Conservation (phyloP, 1,140 invertebrate genomes). For the Steinernema feltiae region DNA sequence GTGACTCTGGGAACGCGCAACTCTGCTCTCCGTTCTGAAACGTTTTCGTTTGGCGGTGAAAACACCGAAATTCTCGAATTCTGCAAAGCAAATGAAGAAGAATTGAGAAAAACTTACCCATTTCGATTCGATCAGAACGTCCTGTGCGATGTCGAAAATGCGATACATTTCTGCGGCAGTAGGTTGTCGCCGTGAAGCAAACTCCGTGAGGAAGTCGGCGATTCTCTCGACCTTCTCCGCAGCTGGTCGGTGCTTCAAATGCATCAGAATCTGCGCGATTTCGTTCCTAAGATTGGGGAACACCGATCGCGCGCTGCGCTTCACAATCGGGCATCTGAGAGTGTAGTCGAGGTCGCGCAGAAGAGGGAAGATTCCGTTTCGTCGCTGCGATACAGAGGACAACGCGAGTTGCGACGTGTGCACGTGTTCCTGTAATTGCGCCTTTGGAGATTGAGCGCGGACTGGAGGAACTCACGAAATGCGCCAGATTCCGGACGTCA, state of each 20-base stretch:
- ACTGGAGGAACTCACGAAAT: background rate
- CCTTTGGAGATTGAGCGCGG: background rate
- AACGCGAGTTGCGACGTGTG: background rate
- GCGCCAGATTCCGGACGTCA: background rate
- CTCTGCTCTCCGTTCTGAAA: background rate
- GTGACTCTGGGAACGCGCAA: background rate
- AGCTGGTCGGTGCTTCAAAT: background rate
- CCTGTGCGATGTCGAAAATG: background rate
- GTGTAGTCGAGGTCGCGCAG: conserved; percentile 1
- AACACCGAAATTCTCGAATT: no score
- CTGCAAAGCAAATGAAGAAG: background rate
- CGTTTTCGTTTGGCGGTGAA: background rate
- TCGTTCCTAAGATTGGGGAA: background rate
- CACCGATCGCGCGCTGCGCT: background rate
- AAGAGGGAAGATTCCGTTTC: background rate
- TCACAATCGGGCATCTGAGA: background rate
- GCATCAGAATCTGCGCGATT: background rate
- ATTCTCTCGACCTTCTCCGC: background rate
- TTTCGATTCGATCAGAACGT: conserved; percentile 8
- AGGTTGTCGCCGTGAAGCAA: background rate
- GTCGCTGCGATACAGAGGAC: background rate
- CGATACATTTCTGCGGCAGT: background rate
- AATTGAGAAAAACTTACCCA: background rate
- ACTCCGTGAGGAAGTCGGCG: background rate
- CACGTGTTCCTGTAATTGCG: background rate